Base-by-base conservation (phyloP, 2,797 vertebrate genomes). In the Spinus pinus region DNA sequence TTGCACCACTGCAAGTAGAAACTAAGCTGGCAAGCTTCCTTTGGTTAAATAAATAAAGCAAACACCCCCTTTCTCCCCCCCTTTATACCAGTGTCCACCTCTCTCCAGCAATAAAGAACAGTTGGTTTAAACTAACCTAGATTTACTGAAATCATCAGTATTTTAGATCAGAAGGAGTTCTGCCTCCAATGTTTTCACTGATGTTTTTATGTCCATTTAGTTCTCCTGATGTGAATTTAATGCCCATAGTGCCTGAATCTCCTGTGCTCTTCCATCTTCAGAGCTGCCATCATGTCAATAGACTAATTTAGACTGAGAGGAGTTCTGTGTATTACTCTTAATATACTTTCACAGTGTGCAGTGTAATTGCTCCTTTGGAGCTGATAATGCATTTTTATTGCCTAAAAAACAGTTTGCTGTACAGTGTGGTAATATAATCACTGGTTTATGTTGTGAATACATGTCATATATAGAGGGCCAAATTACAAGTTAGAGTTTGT, bases 341-440 rank as follows among this genome's bases (percentile, higher is more conserved):
- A 96, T 93, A 86, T 57, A 57, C 77, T 85, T 93, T 97, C 95
- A 96, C 69, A 92, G 70, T 82, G 75, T 94, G 88, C n/a, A 66
- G 46, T 64, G 47, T 95, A 97, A 97, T 96, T 97, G 91, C 81
- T 96, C 89, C 93, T 97, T 95, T 97, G 96, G 91, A 96, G 93
- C 72, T 92, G 86, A 86, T 94, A 97, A 93, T 96, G 75, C 17
- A 84, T 96, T 97, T 97, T 97, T 96, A 97, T 95, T 95, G 90
- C 89, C 87, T 80, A 72, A 94, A 94, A 96, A 89, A 4, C 71
- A 95, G 95, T 97, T 96, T 97, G 47, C 92, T 21, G 11, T 77
- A 61, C 83, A 80, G 46, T 33, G 30, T 83, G 54, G 90, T 89
- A 96, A 86, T 85, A 53, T 86, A 95, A 91, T 72, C 7, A 35